phyloP scores from a whole-genome alignment of 1,140 invertebrate species.

The Plectrocnemia conspersa region DNA sequence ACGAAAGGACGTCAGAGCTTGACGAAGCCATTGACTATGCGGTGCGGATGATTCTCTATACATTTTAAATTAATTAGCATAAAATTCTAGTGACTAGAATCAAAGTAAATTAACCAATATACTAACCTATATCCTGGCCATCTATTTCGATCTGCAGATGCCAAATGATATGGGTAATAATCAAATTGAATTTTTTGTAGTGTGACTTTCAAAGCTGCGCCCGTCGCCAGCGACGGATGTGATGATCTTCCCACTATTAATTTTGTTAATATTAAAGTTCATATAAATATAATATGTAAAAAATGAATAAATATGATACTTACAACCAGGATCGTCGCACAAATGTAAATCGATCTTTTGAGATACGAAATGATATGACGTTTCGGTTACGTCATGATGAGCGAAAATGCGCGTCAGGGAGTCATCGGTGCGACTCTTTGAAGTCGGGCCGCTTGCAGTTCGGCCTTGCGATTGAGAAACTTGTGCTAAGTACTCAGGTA shows the following conservation, averaged over 20 bases:
- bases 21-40: conserved; percentile 70
- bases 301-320: conserved; percentile 38
- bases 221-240: conserved; percentile 78
- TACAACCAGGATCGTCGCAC: conserved; percentile 90
- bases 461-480: conserved; percentile 58
- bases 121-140: conserved; percentile 70
- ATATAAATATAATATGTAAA: background rate
- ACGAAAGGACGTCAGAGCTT: conserved; percentile 65
- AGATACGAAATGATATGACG: conserved; percentile 94
- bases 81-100: too few species aligned
- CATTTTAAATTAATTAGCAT: too few species aligned
- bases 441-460: conserved; percentile 51
- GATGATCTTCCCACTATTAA: conserved; percentile 71
- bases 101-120: conserved; percentile 20
- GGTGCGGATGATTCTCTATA: conserved; percentile 59
- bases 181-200: conserved; percentile 87
- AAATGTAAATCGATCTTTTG: conserved; percentile 94
- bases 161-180: conserved; percentile 95
- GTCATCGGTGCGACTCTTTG: conserved; percentile 40
- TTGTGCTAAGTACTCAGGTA: conserved; percentile 78
- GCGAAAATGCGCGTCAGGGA: conserved; percentile 64
- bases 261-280: background rate
- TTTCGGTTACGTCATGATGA: conserved; percentile 91
- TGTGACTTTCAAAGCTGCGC: conserved; percentile 91
- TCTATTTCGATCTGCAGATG: conserved; percentile 77